phyloP scores from a whole-genome alignment of 1,140 invertebrate species.

The Anoplolepis gracilipes region DNA sequence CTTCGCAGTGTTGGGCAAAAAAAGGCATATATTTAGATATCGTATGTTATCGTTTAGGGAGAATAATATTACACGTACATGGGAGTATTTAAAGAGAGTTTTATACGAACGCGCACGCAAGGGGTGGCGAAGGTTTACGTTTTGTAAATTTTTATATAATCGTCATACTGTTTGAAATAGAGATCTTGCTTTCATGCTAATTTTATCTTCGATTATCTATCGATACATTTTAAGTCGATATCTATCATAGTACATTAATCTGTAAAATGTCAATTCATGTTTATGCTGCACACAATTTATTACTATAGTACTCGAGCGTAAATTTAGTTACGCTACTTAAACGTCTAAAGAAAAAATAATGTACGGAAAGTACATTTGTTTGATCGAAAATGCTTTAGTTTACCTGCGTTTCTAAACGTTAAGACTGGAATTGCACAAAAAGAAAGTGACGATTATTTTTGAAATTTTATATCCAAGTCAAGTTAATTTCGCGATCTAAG shows the following conservation, averaged over 20 bases:
- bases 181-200: not conserved
- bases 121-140: constrained; percentile 25
- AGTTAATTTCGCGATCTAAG: not conserved
- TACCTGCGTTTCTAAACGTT: constrained; percentile 11
- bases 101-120: constrained; percentile 3
- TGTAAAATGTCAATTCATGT: constrained; percentile 3
- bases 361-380: not conserved
- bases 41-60: constrained; percentile 19
- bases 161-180: constrained; percentile 49
- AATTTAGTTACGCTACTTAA: not conserved
- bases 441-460: not conserved
- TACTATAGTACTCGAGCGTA: not conserved
- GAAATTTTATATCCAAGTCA: not conserved
- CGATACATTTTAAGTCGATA: constrained; percentile 16
- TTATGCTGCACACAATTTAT: not conserved
- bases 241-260: not conserved
- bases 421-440: constrained; percentile 26
- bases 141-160: constrained; percentile 32
- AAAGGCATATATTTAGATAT: constrained; percentile 16
- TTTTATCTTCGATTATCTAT: constrained; percentile 24
- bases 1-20: constrained; percentile 66
- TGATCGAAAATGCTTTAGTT: not conserved
- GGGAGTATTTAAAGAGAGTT: constrained; percentile 44
- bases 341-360: not conserved
- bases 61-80: not conserved